These are phyloP conservation scores for Meloidogyne chitwoodi DNA, from an alignment of 1,140 invertebrate genomes.

Conservation along the genomic window DNA sequence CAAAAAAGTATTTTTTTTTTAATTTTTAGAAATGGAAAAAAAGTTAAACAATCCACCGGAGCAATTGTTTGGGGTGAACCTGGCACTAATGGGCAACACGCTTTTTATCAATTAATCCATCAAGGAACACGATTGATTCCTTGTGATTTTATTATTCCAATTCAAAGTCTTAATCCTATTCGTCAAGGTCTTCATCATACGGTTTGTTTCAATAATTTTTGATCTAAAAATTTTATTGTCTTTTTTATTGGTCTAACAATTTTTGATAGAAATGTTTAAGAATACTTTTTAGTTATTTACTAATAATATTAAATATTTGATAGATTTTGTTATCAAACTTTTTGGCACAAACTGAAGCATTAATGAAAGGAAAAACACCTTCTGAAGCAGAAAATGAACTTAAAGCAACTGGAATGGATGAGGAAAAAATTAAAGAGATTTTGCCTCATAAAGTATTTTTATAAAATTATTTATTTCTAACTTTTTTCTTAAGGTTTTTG, in stretches of 20 bases:
- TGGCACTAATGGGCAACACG: slow-evolving; percentile 98
- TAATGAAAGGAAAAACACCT: slow-evolving; percentile 83
- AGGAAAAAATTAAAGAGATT: slow-evolving; percentile 69
- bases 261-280: too few relatives aligned
- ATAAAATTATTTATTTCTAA: background rate
- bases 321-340: slow-evolving; percentile 89
- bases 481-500: slow-evolving; percentile 68
- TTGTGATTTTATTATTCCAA: slow-evolving; percentile 91
- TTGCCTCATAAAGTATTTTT: slow-evolving; percentile 77
- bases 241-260: too few relatives aligned
- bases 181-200: slow-evolving; percentile 71
- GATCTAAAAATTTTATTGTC: too few relatives aligned
- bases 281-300: too few relatives aligned
- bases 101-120: slow-evolving; percentile 93
- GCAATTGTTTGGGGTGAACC: slow-evolving; percentile 94
- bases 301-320: too few relatives aligned
- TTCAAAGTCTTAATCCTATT: slow-evolving; percentile 86
- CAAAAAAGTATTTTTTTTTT: background rate
- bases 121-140: slow-evolving; percentile 80
- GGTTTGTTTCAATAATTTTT: slow-evolving; percentile 59
- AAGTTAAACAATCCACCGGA: slow-evolving; percentile 78
- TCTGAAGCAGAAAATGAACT: slow-evolving; percentile 73
- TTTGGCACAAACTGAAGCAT: slow-evolving; percentile 93
- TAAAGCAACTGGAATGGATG: slow-evolving; percentile 54
- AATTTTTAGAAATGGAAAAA: slow-evolving; percentile 71